These are phyloP conservation scores for Ochropleura leucogaster DNA, from an alignment of 2,888 invertebrate genomes.

Conservation along the genomic window DNA sequence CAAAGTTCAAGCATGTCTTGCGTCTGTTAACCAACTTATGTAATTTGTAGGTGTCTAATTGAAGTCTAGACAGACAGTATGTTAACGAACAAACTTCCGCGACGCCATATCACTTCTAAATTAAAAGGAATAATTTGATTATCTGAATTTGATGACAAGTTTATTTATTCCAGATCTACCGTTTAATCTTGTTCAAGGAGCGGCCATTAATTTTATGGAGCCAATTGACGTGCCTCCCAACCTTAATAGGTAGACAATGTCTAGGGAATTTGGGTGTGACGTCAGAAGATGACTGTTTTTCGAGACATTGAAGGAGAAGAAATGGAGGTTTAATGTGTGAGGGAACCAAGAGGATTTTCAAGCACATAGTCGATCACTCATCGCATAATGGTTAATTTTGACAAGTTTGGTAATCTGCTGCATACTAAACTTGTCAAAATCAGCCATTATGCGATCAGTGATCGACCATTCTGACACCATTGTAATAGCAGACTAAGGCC, in stretches of 20 bases:
- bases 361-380: too few relatives aligned
- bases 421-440: too few relatives aligned
- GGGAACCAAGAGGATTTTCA: not conserved
- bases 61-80: conserved; percentile 32
- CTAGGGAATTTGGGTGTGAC: conserved; percentile 32
- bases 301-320: not conserved
- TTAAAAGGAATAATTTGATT: conserved; percentile 39
- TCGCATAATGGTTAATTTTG: too few relatives aligned
- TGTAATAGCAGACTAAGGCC: too few relatives aligned
- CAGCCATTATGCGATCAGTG: too few relatives aligned
- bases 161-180: conserved; percentile 35
- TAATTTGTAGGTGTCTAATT: conserved; percentile 25
- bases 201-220: conserved; percentile 45
- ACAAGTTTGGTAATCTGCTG: too few relatives aligned
- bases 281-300: conserved; percentile 14
- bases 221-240: conserved; percentile 34
- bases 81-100: conserved; percentile 27
- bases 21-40: conserved; percentile 7
- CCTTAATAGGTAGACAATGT: conserved; percentile 32
- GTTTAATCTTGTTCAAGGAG: conserved; percentile 36
- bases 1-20: conserved; percentile 2
- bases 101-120: conserved; percentile 5
- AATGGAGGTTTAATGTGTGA: conserved; percentile 8
- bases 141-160: conserved; percentile 11
- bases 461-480: too few relatives aligned